Conservation (phyloP, 1,140 invertebrate species). For the Brachionus rotundiformis region DNA sequence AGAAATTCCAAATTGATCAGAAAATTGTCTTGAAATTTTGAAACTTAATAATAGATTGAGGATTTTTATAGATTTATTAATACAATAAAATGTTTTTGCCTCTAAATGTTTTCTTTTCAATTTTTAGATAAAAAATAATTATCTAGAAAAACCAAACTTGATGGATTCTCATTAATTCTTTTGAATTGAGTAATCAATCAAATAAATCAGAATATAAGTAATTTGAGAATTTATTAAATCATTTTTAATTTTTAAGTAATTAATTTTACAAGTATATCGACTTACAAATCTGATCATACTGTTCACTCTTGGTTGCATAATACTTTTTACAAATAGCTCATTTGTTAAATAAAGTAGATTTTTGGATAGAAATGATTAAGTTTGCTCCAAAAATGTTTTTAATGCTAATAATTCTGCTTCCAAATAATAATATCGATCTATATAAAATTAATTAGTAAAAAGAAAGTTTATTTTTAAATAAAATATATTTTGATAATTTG, state of each 20-base stretch:
- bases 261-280: conserved; percentile 17
- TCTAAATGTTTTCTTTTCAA: background rate
- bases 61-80: too few relatives aligned
- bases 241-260: conserved; percentile 11
- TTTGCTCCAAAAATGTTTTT: too few relatives aligned
- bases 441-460: too few relatives aligned
- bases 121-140: background rate
- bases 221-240: conserved; percentile 6
- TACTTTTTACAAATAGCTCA: too few relatives aligned
- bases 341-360: too few relatives aligned
- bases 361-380: too few relatives aligned
- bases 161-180: background rate
- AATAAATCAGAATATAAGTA: conserved; percentile 6
- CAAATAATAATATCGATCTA: too few relatives aligned
- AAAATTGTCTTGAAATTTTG: background rate
- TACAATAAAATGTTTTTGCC: too few relatives aligned
- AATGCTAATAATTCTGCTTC: background rate
- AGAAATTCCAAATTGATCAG: background rate
- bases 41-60: background rate
- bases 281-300: background rate
- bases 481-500: background rate
- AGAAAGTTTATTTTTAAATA: background rate
- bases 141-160: background rate
- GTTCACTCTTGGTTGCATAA: background rate
- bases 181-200: conserved; percentile 26